Percentiles rank a stretch among this genome's conserved stretches.
phyloP scores from a whole-genome alignment of 1,140 invertebrate species.

The Bradysia coprophila region DNA sequence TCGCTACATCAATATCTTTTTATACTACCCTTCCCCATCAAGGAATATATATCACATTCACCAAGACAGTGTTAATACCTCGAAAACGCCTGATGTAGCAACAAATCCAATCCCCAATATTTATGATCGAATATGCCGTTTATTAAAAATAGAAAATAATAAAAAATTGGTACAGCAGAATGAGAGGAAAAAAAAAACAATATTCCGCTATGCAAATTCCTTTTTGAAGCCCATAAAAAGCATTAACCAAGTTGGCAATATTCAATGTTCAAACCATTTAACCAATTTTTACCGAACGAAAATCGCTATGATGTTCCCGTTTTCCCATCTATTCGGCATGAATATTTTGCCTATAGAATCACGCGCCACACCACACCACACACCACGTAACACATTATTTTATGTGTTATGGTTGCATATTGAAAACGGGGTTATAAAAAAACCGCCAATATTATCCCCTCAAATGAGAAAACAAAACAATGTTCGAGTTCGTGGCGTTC shows the following conservation, averaged over 20 bases:
- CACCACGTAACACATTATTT: no score
- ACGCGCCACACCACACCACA: no score
- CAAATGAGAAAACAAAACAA: no score
- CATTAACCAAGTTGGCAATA: slow-evolving; percentile 1
- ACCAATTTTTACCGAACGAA: not conserved
- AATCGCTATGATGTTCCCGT: not conserved
- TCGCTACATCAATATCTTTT: not conserved
- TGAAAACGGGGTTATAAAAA: no score
- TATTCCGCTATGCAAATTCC: not conserved
- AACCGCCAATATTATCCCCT: no score
- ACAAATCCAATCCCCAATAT: not conserved
- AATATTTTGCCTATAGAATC: no score
- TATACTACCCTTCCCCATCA: not conserved
- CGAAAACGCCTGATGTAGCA: not conserved
- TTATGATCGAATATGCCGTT: not conserved
- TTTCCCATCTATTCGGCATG: not conserved
- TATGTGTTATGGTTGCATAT: no score
- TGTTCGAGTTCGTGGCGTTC: no score
- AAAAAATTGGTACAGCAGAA: not conserved
- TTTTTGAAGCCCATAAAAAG: not conserved
- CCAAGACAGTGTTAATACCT: not conserved
- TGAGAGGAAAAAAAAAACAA: no score
- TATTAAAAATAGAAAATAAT: not conserved
- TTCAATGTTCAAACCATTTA: slow-evolving; percentile 3
- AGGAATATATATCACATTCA: not conserved